Base-by-base conservation (phyloP, 1,140 invertebrate genomes). In the Nymphalis io region DNA sequence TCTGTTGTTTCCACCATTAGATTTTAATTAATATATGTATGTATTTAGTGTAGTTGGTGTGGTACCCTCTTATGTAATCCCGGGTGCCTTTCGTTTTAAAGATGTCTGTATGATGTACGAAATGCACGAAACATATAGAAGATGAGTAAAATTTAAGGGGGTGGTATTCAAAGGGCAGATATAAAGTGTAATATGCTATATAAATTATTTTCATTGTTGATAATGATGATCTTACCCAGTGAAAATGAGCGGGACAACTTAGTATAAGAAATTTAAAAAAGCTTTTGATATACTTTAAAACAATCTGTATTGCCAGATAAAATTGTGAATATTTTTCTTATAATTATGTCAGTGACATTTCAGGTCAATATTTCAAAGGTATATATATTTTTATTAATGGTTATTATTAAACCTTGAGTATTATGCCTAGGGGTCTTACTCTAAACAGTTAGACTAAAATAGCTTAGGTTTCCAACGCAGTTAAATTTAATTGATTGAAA, bases 111-210 rank as follows among this genome's bases (percentile, higher is more conserved):
- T 92, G 89, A 92, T 92, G 91, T 92, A 92, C 89, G 92, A 92
- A 92, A 92, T 92, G 92, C 92, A 92, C 92, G 90, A 92, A 92
- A 92, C 92, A 92, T 92, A 84, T 92, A 92, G 92, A 92, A 92
- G 92, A 92, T 91, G 85, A 87, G 72, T 87, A 78, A 84, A 87
- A 84, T 80, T 86, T 78, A 84, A 82, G 81, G 70, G 74, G 76
- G 74, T 82, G 79, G 80, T 61, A 83, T 82, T 80, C 71, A 85
- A 81, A 80, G 73, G 63, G 68, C 79, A 80, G 76, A 83, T 82
- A 80, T 84, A 78, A 62, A 76, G 81, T 83, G 78, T 83, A 78
- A 82, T 87, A 84, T 88, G 88, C 88, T 88, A 85, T 89, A 91
- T 84, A 87, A 87, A 91, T 88, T 89, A 87, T 88, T 89, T 89